Percentiles rank a stretch among this genome's conserved stretches.
These are phyloP conservation scores for Acanthosepion lycidas DNA, from an alignment of 2,888 invertebrate genomes.

Conservation along the genomic window DNA sequence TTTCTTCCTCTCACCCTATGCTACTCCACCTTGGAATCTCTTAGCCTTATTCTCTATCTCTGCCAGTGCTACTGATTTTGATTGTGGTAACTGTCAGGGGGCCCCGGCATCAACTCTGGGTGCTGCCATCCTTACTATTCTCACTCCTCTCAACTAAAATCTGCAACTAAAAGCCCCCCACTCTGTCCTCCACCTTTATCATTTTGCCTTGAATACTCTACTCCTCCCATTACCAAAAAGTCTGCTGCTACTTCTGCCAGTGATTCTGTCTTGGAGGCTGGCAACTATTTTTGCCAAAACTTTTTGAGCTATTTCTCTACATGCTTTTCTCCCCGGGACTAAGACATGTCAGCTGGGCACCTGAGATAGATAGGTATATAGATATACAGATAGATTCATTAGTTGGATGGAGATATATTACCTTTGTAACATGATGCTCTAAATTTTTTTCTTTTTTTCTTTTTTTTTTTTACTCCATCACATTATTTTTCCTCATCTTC, in stretches of 20 bases:
- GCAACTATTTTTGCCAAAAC: conserved; percentile 24
- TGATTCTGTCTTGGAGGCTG: background rate
- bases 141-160: background rate
- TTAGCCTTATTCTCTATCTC: background rate
- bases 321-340: conserved; percentile 6
- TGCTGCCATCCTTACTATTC: background rate
- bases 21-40: background rate
- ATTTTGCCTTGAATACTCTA: background rate
- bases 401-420: conserved; percentile 36
- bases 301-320: conserved; percentile 34
- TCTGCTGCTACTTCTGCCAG: background rate
- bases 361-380: background rate
- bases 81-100: background rate
- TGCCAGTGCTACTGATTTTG: background rate
- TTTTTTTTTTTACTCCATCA: background rate
- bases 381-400: too few species aligned
- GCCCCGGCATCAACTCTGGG: background rate
- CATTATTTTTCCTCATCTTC: background rate
- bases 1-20: background rate
- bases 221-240: background rate
- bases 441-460: background rate
- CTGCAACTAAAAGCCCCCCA: background rate
- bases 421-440: conserved; percentile 36
- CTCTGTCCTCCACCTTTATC: too few species aligned
- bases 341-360: background rate